Evolutionary conservation across 2,113 vertebrate species (phyloP), one percentile per base, ranked within the genome.

Genomic region (Xenopus borealis): DNA sequence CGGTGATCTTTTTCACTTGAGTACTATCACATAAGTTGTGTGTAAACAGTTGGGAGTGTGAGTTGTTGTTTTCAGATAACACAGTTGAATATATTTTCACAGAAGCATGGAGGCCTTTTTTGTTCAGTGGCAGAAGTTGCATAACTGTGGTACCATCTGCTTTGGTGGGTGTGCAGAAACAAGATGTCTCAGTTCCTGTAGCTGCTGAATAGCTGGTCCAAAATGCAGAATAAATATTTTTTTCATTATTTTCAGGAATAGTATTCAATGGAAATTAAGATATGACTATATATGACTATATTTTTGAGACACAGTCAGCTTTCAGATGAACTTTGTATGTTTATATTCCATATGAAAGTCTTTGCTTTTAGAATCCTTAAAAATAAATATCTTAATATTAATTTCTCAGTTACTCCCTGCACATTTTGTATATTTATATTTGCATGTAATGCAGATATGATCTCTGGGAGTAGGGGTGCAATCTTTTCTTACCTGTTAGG

Each of bases 141-240:
- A 77, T 63, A 77, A 77, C 67, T 57, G 19, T 75, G 46, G 40
- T 64, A 70, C 74, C 74, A 77, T 77, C 74, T 77, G 74, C 45
- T 77, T 70, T 70, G 69, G 74, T 77, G 74, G 74, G 74, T 77
- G 74, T 77, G 62, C 50, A 70, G 59, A 69, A 64, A 64, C 74
- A 77, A 70, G 74, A 77, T 70, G 74, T 77, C 74, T 70, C 64
- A 20, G 61, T 70, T 77, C 67, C 67, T 77, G 18, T 70, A 63
- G 67, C 33, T 70, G n/a, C 66, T 57, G 47, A 77, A 77, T 64
- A 57, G 59, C 62, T 68, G 62, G 58, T 77, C 66, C 53, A 18
- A 55, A 20, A 69, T 18, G 55, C 45, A 20, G 40, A 68, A 75
- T 62, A 47, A 70, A 77, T 70, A 70, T 77, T 77, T 77, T 50